A percentile compares a stretch with the other conserved stretches of the same genome.
Conservation (phyloP, 2,113 vertebrate genomes). For the Cottus gobio region DNA sequence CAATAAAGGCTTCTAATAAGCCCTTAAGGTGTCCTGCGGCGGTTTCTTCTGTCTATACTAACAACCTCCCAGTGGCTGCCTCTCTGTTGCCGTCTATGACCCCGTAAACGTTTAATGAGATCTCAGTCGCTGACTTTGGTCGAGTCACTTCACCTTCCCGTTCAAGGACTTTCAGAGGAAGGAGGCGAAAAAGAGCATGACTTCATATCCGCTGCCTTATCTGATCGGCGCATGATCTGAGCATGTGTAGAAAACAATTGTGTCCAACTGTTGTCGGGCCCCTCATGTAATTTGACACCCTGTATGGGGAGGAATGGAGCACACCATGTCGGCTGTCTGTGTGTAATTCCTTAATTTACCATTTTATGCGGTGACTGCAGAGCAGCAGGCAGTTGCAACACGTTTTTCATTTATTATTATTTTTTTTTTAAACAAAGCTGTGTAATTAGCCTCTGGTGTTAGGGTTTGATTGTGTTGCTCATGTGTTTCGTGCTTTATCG, state of each 20-base stretch:
- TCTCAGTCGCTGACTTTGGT: constrained; percentile 7
- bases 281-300: constrained; percentile 64
- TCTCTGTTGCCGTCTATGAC: constrained; percentile 10
- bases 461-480: constrained; percentile 32
- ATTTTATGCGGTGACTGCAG: constrained; percentile 28
- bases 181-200: constrained; percentile 58
- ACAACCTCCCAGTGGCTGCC: constrained; percentile 7
- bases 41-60: background rate
- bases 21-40: constrained; percentile 1
- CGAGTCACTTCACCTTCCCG: constrained; percentile 38
- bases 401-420: no score
- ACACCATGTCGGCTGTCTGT: constrained; percentile 25
- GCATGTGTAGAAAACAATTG: constrained; percentile 74
- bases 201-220: constrained; percentile 71
- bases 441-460: constrained; percentile 41
- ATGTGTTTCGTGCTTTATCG: constrained; percentile 22
- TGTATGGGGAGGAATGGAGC: constrained; percentile 36
- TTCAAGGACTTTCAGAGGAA: constrained; percentile 38
- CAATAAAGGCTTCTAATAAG: constrained; percentile 8
- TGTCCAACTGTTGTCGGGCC: constrained; percentile 57
- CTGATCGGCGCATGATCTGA: constrained; percentile 41
- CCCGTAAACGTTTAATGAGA: constrained; percentile 22
- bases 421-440: constrained; percentile 8
- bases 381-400: constrained; percentile 10
- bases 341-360: constrained; percentile 11